phyloP scores from a whole-genome alignment of 2,113 vertebrate species.

The Brienomyrus brachyistius region DNA sequence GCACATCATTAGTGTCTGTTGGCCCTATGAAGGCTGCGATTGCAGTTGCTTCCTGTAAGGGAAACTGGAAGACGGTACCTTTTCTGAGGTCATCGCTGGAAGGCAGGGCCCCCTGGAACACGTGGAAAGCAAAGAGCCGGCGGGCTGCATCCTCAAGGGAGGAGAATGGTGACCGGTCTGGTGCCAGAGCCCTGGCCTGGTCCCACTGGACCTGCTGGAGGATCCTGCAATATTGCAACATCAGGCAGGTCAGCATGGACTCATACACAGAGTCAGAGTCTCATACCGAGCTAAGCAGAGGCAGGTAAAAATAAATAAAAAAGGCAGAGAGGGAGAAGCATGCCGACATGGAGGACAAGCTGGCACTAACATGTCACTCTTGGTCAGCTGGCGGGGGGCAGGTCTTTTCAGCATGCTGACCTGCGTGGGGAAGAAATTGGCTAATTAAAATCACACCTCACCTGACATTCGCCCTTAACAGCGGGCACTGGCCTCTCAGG shows the following conservation, averaged over 20 bases:
- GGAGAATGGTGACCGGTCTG: conserved; percentile 70
- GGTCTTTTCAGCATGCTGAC: conserved; percentile 74
- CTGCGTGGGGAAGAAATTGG: conserved; percentile 35
- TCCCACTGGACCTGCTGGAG: conserved; percentile 81
- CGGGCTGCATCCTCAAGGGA: conserved; percentile 77
- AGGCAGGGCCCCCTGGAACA: conserved; percentile 82
- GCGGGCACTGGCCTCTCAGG: background rate
- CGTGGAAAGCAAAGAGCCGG: conserved; percentile 85
- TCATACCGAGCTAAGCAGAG: background rate
- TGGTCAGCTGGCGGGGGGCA: conserved; percentile 76
- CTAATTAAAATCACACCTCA: background rate
- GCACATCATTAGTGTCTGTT: background rate
- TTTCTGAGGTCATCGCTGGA: conserved; percentile 75
- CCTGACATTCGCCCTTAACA: background rate
- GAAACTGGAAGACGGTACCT: conserved; percentile 38
- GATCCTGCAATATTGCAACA: conserved; percentile 55
- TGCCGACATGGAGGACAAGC: background rate
- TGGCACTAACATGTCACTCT: conserved; percentile 83
- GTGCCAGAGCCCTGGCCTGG: conserved; percentile 68
- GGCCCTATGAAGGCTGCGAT: background rate
- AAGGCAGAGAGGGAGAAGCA: background rate
- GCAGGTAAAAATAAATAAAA: background rate
- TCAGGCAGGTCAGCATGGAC: background rate
- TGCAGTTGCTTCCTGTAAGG: background rate
- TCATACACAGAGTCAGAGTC: background rate